These are phyloP conservation scores for Cerastis leucographa DNA, from an alignment of 2,888 invertebrate genomes.

Conservation along the genomic window DNA sequence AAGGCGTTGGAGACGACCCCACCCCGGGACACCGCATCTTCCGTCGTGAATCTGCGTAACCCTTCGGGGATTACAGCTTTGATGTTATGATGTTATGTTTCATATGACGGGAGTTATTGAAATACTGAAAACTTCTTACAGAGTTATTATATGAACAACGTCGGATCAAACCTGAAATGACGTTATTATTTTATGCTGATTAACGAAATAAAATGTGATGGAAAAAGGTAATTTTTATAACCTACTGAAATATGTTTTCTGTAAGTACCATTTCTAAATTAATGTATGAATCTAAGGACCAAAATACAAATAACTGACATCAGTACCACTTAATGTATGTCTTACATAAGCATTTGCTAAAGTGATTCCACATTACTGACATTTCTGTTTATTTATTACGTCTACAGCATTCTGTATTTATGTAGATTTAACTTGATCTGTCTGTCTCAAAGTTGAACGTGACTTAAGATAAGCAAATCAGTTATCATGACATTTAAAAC, in stretches of 20 bases:
- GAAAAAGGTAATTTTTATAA: too few relatives aligned
- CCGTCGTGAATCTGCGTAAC: too few relatives aligned
- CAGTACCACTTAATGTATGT: background rate
- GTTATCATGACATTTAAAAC: slow-evolving; percentile 30
- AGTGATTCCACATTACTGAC: slow-evolving; percentile 1
- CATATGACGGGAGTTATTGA: background rate
- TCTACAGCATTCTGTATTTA: background rate
- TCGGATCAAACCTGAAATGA: background rate
- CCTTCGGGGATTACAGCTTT: too few relatives aligned
- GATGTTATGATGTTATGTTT: too few relatives aligned
- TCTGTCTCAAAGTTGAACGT: slow-evolving; percentile 5
- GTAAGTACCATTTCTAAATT: background rate
- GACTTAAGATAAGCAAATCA: slow-evolving; percentile 34
- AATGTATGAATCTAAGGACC: background rate
- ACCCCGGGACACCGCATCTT: too few relatives aligned
- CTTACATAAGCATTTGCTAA: background rate
- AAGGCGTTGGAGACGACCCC: too few relatives aligned
- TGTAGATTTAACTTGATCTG: slow-evolving; percentile 12
- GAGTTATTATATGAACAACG: background rate
- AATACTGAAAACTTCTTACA: background rate
- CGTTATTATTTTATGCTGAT: background rate
- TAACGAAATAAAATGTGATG: background rate
- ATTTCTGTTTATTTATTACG: slow-evolving; percentile 4
- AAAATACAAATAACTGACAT: background rate
- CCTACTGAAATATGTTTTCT: background rate